These are phyloP conservation scores for Ceyx margarethae DNA, from an alignment of 2,113 vertebrate genomes.

Conservation along the genomic window DNA sequence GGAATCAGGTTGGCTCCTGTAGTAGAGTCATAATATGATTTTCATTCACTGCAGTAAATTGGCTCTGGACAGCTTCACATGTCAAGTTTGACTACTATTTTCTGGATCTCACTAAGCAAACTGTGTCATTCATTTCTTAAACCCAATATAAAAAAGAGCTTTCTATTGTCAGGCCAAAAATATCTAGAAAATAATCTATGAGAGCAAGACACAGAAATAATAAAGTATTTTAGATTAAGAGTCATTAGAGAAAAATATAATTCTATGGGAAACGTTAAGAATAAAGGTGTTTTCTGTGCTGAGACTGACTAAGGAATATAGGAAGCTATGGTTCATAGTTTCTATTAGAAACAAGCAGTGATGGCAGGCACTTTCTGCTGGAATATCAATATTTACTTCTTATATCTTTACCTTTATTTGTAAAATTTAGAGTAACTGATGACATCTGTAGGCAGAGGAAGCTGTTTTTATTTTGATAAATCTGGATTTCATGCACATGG, in stretches of 20 bases:
- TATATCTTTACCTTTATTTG: background rate
- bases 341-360: background rate
- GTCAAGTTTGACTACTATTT: background rate
- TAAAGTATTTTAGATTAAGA: background rate
- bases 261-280: background rate
- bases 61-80: conserved; percentile 41
- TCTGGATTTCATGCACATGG: background rate
- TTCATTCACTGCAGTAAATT: conserved; percentile 19
- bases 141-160: background rate
- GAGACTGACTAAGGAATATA: background rate
- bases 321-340: background rate
- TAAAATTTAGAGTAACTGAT: background rate
- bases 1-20: conserved; percentile 22
- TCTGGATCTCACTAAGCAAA: background rate
- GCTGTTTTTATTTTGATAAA: background rate
- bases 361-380: background rate
- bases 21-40: conserved; percentile 24
- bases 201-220: background rate
- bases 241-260: background rate
- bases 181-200: background rate
- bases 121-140: background rate
- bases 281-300: background rate
- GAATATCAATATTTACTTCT: background rate
- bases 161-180: background rate
- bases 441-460: background rate